Conservation (phyloP, 2,113 vertebrate genomes). For the Onychostoma macrolepis region DNA sequence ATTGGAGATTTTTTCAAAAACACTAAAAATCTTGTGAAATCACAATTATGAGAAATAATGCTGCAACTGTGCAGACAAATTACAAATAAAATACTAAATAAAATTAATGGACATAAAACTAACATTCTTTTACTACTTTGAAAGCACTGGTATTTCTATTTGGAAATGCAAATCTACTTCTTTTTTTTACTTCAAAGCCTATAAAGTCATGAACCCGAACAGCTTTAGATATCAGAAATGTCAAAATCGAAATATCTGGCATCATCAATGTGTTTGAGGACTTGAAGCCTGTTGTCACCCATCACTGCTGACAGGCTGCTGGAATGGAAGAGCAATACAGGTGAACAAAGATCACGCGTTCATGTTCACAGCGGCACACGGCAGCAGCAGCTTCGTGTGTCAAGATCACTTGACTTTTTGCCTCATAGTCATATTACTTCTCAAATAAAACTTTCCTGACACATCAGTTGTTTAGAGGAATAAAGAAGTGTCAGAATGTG, state of each 20-base stretch:
- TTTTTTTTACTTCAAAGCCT: background rate
- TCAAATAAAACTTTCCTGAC: conserved; percentile 31
- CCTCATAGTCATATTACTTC: conserved; percentile 24
- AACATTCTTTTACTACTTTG: background rate
- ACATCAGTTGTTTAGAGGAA: conserved; percentile 28
- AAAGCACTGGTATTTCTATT: background rate
- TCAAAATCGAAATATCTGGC: background rate
- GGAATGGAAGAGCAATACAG: background rate
- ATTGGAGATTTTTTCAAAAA: no score
- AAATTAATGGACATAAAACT: background rate
- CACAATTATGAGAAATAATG: background rate
- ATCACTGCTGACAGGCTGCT: background rate
- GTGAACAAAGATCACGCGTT: background rate
- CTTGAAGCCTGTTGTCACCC: background rate
- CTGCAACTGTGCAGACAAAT: background rate
- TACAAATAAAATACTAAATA: background rate
- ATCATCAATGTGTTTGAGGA: conserved; percentile 17
- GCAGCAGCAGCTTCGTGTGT: background rate
- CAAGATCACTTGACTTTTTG: conserved; percentile 21
- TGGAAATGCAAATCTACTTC: background rate
- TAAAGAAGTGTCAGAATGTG: conserved; percentile 8
- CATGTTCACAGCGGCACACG: background rate
- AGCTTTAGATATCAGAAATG: background rate
- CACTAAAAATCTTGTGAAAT: no score
- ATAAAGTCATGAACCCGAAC: background rate